Percentiles rank a stretch among this genome's conserved stretches.
Conservation (phyloP, 2,113 vertebrate genomes). For the Misgurnus mizolepis region DNA sequence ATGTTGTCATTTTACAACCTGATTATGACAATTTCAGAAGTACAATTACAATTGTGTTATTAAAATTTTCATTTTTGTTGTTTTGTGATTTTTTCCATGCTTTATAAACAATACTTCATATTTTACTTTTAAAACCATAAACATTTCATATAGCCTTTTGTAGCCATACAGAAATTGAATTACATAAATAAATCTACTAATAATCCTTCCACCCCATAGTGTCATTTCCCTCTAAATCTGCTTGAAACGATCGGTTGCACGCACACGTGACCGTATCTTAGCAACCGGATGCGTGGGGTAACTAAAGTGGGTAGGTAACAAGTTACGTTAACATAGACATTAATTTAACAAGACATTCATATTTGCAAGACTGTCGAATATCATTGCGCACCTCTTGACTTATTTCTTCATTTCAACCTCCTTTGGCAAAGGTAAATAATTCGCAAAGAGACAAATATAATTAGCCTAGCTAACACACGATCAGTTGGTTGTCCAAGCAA, state of each 20-base stretch:
- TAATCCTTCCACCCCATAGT: too few relatives aligned
- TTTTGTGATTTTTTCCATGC: too few relatives aligned
- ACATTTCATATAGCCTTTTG: too few relatives aligned
- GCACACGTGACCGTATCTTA: slow-evolving; percentile 54
- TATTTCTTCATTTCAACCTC: neutral
- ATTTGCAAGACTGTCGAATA: neutral
- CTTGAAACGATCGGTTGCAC: neutral
- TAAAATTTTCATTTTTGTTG: too few relatives aligned
- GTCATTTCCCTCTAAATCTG: neutral
- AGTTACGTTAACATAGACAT: neutral
- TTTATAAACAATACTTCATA: too few relatives aligned
- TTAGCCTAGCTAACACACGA: neutral
- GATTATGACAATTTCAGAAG: too few relatives aligned
- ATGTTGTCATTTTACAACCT: too few relatives aligned
- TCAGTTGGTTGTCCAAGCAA: neutral
- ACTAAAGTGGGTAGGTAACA: neutral
- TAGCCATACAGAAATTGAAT: too few relatives aligned
- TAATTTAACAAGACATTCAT: neutral
- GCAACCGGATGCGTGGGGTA: slow-evolving; percentile 62
- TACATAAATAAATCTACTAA: too few relatives aligned
- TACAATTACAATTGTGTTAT: too few relatives aligned
- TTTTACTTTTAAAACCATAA: too few relatives aligned
- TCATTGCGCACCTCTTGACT: neutral
- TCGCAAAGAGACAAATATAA: neutral
- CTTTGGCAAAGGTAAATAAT: neutral